A percentile compares a stretch with the other conserved stretches of the same genome.
phyloP scores from a whole-genome alignment of 2,888 invertebrate genomes.

The Nematopogon swammerdamellus region DNA sequence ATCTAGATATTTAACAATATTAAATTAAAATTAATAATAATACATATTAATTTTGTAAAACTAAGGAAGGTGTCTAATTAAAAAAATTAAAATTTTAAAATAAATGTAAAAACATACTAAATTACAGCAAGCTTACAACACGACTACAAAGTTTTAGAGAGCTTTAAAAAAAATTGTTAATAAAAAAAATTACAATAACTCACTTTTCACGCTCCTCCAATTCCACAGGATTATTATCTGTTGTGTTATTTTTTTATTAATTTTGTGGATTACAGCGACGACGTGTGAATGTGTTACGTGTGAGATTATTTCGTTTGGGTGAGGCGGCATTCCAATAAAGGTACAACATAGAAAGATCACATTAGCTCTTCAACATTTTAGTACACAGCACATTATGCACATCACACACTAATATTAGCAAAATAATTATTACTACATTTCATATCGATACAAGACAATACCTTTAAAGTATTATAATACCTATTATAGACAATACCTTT shows the following conservation, averaged over 20 bases:
- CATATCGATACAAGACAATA: too few relatives aligned
- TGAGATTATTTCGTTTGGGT: conserved; percentile 46
- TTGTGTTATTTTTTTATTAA: conserved; percentile 24
- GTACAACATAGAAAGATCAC: conserved; percentile 31
- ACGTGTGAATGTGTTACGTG: conserved; percentile 28
- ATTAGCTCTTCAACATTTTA: conserved; percentile 14
- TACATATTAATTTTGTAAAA: conserved; percentile 6
- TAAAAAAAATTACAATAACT: conserved; percentile 41
- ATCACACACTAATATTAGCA: too few relatives aligned
- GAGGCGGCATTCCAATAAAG: conserved; percentile 45
- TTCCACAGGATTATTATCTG: conserved; percentile 78
- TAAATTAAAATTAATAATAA: conserved; percentile 12
- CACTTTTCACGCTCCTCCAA: conserved; percentile 85
- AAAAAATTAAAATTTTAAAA: neutral
- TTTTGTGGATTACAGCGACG: conserved; percentile 10
- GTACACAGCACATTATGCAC: conserved; percentile 7
- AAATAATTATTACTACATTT: too few relatives aligned
- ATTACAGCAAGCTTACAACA: conserved; percentile 7
- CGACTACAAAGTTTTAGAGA: conserved; percentile 8
- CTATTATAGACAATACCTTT: too few relatives aligned
- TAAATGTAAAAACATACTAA: conserved; percentile 2
- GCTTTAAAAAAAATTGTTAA: conserved; percentile 7
- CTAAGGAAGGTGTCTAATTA: conserved; percentile 1
- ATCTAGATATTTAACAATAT: neutral
- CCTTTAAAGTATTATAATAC: too few relatives aligned